phyloP scores from a whole-genome alignment of 2,888 invertebrate species.

The Yponomeuta malinellus region DNA sequence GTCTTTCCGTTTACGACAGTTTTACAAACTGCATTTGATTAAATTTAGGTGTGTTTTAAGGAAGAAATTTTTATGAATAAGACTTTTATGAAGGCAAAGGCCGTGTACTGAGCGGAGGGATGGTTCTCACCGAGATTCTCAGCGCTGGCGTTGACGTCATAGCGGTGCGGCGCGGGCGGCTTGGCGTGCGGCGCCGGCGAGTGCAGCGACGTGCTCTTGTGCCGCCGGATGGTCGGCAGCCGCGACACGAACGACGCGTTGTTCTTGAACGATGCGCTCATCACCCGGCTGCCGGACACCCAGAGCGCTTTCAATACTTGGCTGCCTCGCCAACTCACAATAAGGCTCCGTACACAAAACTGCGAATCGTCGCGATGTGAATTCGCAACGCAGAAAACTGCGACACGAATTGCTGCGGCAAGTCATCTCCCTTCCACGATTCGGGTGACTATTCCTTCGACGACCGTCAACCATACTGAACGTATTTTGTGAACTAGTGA shows the following conservation, averaged over 20 bases:
- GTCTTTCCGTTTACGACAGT: too few species aligned
- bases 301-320: slow-evolving; percentile 19
- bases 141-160: slow-evolving; percentile 83
- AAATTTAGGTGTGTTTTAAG: too few species aligned
- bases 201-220: slow-evolving; percentile 86
- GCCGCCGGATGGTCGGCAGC: slow-evolving; percentile 89
- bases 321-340: neutral
- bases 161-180: slow-evolving; percentile 73
- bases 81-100: neutral
- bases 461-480: too few species aligned
- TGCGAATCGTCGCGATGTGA: too few species aligned
- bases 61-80: too few species aligned
- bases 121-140: slow-evolving; percentile 82
- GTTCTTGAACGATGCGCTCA: slow-evolving; percentile 90
- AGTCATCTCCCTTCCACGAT: too few species aligned
- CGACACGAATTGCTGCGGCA: too few species aligned
- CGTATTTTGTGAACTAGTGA: too few species aligned
- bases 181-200: slow-evolving; percentile 81
- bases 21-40: too few species aligned
- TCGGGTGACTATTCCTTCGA: too few species aligned
- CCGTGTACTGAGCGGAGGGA: neutral
- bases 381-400: too few species aligned
- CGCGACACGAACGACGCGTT: slow-evolving; percentile 95
- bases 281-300: slow-evolving; percentile 78
- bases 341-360: too few species aligned